phyloP scores from a whole-genome alignment of 2,113 vertebrate species.

The Vicugna pacos region DNA sequence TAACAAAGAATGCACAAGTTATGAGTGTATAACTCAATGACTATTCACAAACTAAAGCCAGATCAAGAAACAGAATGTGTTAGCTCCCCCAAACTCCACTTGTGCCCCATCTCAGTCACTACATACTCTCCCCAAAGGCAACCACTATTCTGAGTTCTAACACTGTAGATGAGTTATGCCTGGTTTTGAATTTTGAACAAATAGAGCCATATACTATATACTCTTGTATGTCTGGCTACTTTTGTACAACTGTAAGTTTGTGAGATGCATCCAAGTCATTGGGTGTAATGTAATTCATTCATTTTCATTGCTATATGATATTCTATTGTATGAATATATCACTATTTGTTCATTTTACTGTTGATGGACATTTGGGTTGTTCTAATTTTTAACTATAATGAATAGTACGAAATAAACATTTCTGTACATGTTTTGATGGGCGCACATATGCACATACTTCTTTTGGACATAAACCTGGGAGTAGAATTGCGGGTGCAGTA shows the following conservation, averaged over 20 bases:
- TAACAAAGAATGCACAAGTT: conserved; percentile 35
- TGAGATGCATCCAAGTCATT: neutral
- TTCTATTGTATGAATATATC: neutral
- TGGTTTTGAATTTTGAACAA: neutral
- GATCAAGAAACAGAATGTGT: neutral
- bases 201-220: neutral
- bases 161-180: neutral
- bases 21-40: conserved; percentile 11
- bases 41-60: neutral
- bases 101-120: neutral
- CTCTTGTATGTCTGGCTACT: neutral
- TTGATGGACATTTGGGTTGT: neutral
- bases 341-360: neutral
- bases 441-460: neutral
- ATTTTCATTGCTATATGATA: neutral
- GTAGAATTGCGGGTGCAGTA: neutral
- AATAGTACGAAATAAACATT: neutral
- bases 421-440: neutral
- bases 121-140: neutral
- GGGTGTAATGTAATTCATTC: neutral
- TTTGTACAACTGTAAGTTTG: neutral
- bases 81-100: neutral
- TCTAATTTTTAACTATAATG: neutral
- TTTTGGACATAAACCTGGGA: neutral
- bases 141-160: neutral